Evolutionary conservation across 2,113 vertebrate species (phyloP).

Genomic region (Myrmecobius fasciatus): DNA sequence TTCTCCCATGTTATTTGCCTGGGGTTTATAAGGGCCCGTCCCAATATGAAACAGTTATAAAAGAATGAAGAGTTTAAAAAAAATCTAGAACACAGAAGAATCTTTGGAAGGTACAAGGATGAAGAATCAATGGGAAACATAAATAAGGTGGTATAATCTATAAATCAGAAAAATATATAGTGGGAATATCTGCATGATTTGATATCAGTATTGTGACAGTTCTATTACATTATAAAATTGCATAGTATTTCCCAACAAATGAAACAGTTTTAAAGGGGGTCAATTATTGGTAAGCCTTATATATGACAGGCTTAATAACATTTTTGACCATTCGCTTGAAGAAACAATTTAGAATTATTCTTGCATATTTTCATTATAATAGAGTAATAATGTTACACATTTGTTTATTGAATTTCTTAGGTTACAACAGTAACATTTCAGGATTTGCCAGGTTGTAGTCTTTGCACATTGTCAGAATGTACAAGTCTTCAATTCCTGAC

Average conservation of each 20-base stretch:
- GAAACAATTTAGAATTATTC: neutral
- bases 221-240: neutral
- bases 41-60: too few species aligned
- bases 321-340: slow-evolving; percentile 2
- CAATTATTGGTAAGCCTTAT: neutral
- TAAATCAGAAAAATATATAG: neutral
- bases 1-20: too few species aligned
- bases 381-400: neutral
- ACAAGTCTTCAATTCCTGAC: slow-evolving; percentile 87
- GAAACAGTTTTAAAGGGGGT: neutral
- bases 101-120: too few species aligned
- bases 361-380: neutral
- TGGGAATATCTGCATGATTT: slow-evolving; percentile 17
- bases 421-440: slow-evolving; percentile 89
- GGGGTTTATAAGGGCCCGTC: too few species aligned
- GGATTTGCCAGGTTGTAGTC: slow-evolving; percentile 88
- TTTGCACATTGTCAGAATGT: slow-evolving; percentile 89
- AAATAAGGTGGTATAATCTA: neutral
- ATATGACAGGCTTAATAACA: neutral
- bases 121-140: neutral
- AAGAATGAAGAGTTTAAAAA: too few species aligned
- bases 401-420: slow-evolving; percentile 80
- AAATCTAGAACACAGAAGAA: too few species aligned
- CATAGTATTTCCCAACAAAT: neutral
- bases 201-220: neutral